Evolutionary conservation across 2,888 invertebrate species (phyloP).

Genomic region (Cetonia aurata): DNA sequence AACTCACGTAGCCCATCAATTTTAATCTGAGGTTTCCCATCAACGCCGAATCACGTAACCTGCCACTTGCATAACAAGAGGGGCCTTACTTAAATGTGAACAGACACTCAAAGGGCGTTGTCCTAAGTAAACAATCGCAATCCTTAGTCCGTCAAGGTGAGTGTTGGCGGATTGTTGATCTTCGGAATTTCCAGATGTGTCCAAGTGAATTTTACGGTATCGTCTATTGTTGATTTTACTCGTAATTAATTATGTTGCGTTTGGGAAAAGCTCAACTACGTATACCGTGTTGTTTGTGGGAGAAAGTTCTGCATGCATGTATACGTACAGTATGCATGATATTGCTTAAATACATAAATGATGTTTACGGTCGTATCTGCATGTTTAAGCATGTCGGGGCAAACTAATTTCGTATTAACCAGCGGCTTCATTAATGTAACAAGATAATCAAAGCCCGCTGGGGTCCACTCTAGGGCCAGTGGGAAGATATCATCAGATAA

Average conservation of each 20-base stretch:
- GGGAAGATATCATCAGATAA: conserved; percentile 32
- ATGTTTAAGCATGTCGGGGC: conserved; percentile 41
- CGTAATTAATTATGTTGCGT: too few species aligned
- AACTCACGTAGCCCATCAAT: conserved; percentile 37
- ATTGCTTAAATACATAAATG: conserved; percentile 43
- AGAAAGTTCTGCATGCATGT: too few species aligned
- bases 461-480: conserved; percentile 26
- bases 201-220: too few species aligned
- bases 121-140: conserved; percentile 36
- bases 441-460: conserved; percentile 49
- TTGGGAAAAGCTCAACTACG: too few species aligned
- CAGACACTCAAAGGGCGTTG: conserved; percentile 24
- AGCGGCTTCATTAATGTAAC: conserved; percentile 50
- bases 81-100: conserved; percentile 14
- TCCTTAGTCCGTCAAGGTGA: conserved; percentile 6
- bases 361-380: conserved; percentile 51
- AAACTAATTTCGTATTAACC: conserved; percentile 50
- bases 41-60: conserved; percentile 31
- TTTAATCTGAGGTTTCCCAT: conserved; percentile 32
- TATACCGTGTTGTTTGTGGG: too few species aligned
- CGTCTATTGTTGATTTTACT: too few species aligned
- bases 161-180: background rate
- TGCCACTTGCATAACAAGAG: conserved; percentile 24
- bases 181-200: background rate
- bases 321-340: conserved; percentile 2